Base-by-base conservation (phyloP, 2,888 invertebrate genomes). In the Lithophane socia region DNA sequence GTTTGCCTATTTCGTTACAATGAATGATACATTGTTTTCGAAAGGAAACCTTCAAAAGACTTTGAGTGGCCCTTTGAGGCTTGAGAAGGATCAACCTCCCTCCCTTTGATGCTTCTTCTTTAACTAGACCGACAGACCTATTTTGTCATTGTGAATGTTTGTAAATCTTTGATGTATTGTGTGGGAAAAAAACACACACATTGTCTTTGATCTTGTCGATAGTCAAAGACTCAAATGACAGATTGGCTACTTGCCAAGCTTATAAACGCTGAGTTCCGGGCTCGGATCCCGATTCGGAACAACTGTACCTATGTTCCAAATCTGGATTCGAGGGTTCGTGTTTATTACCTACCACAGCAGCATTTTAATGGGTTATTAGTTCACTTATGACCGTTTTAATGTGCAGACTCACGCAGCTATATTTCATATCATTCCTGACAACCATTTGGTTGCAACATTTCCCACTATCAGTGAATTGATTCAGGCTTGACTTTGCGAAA, bases 201-300 rank as follows among this genome's bases (percentile, higher is more conserved):
- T 68, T 64, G 24, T 47, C 16, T 75, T 82, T 85, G 82, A 80
- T 85, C 54, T 79, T n/a, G 42, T 71, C 37, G 60, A 71, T 73
- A 54, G 21, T 24, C 21, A 18, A 68, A 56, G 49, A 75, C 13
- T 52, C n/a, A 52, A 65, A 72, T 69, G 75, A 65, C 82, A 69
- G 13, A 37, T 64, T 85, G 85, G 82, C 82, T 16, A 8, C 7
- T n/a, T 24, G 81, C 82, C 82, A 82, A 84, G 37, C 60, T 49
- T 70, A 56, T 52, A 66, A 77, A 54, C 61, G 56, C 21, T 54
- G 60, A 71, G 75, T 75, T 85, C 81, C 65, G 85, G 85, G 85
- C 75, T 82, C 81, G 47, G 52, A 42, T 80, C 71, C 75, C 75
- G 64, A 52, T 80, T 75, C 56, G 64, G 81, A 82, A 81, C 71